Conservation (phyloP, 2,113 vertebrate species). For the Haplotaxodon microlepis region DNA sequence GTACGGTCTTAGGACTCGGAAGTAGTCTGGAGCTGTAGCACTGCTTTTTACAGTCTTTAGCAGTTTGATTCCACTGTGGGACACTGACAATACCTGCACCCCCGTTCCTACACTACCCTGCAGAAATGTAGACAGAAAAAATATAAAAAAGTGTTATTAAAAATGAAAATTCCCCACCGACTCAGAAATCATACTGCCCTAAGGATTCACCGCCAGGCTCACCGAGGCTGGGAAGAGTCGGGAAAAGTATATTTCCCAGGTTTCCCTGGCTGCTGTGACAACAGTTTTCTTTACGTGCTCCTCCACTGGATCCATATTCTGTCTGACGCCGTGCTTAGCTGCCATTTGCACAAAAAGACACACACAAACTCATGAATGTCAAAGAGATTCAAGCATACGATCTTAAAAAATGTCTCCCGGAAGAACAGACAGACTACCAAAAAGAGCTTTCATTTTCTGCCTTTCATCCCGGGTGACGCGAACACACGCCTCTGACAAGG, state of each 20-base stretch:
- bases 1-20: slow-evolving; percentile 82
- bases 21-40: slow-evolving; percentile 74
- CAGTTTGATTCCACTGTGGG: slow-evolving; percentile 85
- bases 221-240: slow-evolving; percentile 94
- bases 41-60: slow-evolving; percentile 81
- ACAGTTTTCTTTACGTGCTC: slow-evolving; percentile 83
- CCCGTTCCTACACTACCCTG: slow-evolving; percentile 94
- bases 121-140: background rate
- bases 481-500: slow-evolving; percentile 84
- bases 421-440: slow-evolving; percentile 76
- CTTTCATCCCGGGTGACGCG: slow-evolving; percentile 88
- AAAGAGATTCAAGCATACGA: background rate
- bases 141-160: background rate
- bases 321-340: slow-evolving; percentile 84
- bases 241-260: slow-evolving; percentile 92
- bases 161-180: background rate
- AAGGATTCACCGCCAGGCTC: slow-evolving; percentile 22
- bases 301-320: slow-evolving; percentile 76
- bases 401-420: background rate
- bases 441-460: slow-evolving; percentile 84
- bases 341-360: slow-evolving; percentile 33
- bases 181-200: background rate
- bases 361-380: slow-evolving; percentile 5
- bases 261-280: slow-evolving; percentile 76
- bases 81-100: slow-evolving; percentile 89